These are phyloP conservation scores for Drosophila putrida DNA, from an alignment of 2,888 invertebrate genomes.

Conservation along the genomic window DNA sequence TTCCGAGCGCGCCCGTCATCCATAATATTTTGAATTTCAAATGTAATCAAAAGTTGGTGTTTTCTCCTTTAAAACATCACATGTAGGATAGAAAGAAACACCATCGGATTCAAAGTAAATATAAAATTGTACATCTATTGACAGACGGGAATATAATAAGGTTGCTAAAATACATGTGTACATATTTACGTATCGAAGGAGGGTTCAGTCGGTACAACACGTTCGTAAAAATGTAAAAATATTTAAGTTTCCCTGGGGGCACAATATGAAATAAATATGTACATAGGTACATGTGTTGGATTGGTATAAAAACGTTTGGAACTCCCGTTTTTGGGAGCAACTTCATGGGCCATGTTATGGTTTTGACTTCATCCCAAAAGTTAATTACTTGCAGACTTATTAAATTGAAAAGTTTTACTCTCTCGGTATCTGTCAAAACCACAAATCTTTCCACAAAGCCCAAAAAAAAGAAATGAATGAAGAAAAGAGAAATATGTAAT, in stretches of 20 bases:
- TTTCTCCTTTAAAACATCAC: neutral
- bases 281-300: neutral
- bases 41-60: conserved; percentile 25
- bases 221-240: conserved; percentile 25
- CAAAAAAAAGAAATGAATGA: neutral
- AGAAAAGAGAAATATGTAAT: conserved; percentile 27
- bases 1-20: neutral
- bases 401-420: conserved; percentile 38
- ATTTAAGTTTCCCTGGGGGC: conserved; percentile 21
- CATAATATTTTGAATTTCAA: conserved; percentile 40
- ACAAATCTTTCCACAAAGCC: conserved; percentile 14
- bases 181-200: neutral
- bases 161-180: neutral
- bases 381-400: conserved; percentile 43
- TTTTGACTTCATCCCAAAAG: conserved; percentile 31
- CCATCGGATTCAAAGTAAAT: conserved; percentile 10
- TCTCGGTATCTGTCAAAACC: conserved; percentile 49
- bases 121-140: conserved; percentile 30
- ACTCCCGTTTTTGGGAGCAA: neutral
- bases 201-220: neutral
- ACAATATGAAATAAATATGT: conserved; percentile 17
- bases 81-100: neutral
- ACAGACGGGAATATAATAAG: conserved; percentile 21
- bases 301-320: conserved; percentile 5
- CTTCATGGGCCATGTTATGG: conserved; percentile 14